Percentiles rank a stretch among this genome's conserved stretches.
Conservation (phyloP, 2,113 vertebrate species). For the Saccopteryx leptura region DNA sequence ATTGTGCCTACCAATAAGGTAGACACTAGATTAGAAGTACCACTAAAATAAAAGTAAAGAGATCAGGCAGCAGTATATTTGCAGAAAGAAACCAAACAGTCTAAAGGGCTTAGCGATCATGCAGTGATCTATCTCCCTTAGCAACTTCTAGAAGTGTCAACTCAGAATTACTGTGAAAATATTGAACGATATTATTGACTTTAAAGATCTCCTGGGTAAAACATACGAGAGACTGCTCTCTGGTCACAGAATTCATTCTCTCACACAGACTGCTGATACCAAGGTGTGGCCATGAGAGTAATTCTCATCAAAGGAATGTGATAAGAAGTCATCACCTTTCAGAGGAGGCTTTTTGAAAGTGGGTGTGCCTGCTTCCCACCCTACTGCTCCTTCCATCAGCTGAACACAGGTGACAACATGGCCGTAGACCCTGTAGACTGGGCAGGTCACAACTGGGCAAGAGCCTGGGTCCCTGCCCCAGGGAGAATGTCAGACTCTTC, state of each 20-base stretch:
- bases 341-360: neutral
- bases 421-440: neutral
- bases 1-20: slow-evolving; percentile 24
- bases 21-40: neutral
- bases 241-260: neutral
- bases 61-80: slow-evolving; percentile 1
- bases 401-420: neutral
- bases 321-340: neutral
- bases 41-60: neutral
- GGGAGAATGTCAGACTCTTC: neutral
- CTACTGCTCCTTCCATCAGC: neutral
- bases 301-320: neutral
- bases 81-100: slow-evolving; percentile 56
- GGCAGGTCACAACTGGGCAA: neutral
- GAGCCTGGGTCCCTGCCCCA: neutral
- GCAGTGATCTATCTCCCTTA: slow-evolving; percentile 11
- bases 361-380: neutral
- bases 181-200: slow-evolving; percentile 39
- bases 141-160: slow-evolving; percentile 4
- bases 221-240: neutral
- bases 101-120: slow-evolving; percentile 5
- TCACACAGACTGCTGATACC: neutral
- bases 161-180: slow-evolving; percentile 37
- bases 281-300: neutral
- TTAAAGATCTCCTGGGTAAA: slow-evolving; percentile 26